Conservation (phyloP, 2,888 invertebrate species). For the Oscheius sp. region DNA sequence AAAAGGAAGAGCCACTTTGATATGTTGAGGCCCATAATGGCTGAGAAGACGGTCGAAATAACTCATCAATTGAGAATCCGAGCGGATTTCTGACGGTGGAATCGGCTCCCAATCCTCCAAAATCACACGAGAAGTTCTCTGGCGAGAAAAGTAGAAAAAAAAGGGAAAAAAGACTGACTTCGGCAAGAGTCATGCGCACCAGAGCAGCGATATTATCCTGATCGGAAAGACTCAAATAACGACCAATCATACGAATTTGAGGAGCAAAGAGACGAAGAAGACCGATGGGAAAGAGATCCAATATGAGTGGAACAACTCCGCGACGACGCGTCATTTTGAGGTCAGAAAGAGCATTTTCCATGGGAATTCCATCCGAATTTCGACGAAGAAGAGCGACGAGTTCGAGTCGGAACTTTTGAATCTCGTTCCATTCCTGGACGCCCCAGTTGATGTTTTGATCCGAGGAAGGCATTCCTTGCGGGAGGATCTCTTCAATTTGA, state of each 20-base stretch:
- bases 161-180: not conserved
- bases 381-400: not conserved
- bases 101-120: conserved; percentile 20
- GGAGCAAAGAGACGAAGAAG: conserved; percentile 18
- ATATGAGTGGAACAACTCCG: not conserved
- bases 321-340: not conserved
- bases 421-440: conserved; percentile 11
- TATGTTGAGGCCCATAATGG: conserved; percentile 25
- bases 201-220: conserved; percentile 10
- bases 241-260: conserved; percentile 13
- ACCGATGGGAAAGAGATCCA: conserved; percentile 13
- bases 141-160: not conserved
- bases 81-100: conserved; percentile 13
- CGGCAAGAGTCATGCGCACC: not conserved
- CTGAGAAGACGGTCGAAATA: conserved; percentile 7
- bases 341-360: not conserved
- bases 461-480: not conserved
- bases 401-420: not conserved
- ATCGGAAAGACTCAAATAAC: conserved; percentile 1
- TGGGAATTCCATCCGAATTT: not conserved
- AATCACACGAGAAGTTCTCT: conserved; percentile 3
- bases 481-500: not conserved
- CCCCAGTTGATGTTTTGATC: conserved; percentile 14
- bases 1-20: conserved; percentile 8
- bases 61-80: conserved; percentile 21